Percentiles rank a stretch among this genome's conserved stretches.
Evolutionary conservation across 2,888 invertebrate genomes (phyloP).

Genomic region (Atrina japonica): DNA sequence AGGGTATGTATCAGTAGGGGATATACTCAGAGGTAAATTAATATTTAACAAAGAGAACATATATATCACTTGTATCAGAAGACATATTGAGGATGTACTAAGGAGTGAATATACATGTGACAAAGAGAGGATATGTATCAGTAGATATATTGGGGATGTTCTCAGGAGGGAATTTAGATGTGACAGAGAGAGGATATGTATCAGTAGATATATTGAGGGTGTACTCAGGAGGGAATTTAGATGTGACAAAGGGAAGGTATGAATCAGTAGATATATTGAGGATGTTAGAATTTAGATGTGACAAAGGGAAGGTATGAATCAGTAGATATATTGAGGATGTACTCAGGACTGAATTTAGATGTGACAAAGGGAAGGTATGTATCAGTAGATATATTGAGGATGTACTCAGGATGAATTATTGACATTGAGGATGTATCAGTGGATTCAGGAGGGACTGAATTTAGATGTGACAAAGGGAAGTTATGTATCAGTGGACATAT

Average conservation of each 20-base stretch:
- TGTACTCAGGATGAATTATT: constrained; percentile 86
- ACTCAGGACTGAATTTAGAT: background rate
- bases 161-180: constrained; percentile 87
- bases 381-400: too few relatives aligned
- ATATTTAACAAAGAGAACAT: too few relatives aligned
- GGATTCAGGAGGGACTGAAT: constrained; percentile 86
- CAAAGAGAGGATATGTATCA: constrained; percentile 86
- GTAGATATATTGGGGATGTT: constrained; percentile 84
- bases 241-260: constrained; percentile 89
- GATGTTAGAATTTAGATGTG: too few relatives aligned
- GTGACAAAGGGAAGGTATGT: too few relatives aligned
- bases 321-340: too few relatives aligned
- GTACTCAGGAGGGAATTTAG: constrained; percentile 87
- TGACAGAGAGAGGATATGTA: constrained; percentile 88
- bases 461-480: constrained; percentile 89
- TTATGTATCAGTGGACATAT: constrained; percentile 83
- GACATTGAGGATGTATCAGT: constrained; percentile 86
- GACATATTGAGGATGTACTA: constrained; percentile 87
- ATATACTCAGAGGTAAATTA: background rate
- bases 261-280: constrained; percentile 67
- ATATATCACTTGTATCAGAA: too few relatives aligned
- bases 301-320: too few relatives aligned
- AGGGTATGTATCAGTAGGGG: constrained; percentile 84
- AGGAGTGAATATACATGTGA: constrained; percentile 88
- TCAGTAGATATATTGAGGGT: constrained; percentile 82